Evolutionary conservation across 1,140 invertebrate species (phyloP).

Genomic region (Protaetia brevitarsis): DNA sequence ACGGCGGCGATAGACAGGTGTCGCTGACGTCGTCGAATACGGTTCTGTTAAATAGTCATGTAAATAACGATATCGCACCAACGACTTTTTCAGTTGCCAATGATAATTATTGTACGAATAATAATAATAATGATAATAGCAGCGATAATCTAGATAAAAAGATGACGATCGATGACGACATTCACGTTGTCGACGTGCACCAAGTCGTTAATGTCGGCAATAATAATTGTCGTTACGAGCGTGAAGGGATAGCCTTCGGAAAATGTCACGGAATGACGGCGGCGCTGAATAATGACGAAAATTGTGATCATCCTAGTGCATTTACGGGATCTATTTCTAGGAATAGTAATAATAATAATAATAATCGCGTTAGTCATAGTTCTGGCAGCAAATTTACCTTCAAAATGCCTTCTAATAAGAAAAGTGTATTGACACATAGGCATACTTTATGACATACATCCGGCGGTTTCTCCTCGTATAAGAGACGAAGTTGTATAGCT

Average conservation of each 20-base stretch:
- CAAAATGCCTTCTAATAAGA: slow-evolving; percentile 28
- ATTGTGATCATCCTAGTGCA: slow-evolving; percentile 8
- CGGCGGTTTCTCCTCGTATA: not conserved
- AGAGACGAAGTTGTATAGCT: too few species aligned
- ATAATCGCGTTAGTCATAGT: too few species aligned
- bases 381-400: slow-evolving; percentile 15
- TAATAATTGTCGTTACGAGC: too few species aligned
- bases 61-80: not conserved
- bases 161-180: not conserved
- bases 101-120: not conserved
- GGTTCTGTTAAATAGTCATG: too few species aligned
- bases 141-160: not conserved
- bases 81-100: not conserved
- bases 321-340: not conserved
- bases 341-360: not conserved
- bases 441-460: slow-evolving; percentile 47
- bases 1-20: slow-evolving; percentile 1
- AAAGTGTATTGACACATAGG: slow-evolving; percentile 45
- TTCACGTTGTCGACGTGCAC: slow-evolving; percentile 20
- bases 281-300: not conserved
- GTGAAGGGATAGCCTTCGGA: not conserved
- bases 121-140: not conserved
- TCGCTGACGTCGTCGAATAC: too few species aligned
- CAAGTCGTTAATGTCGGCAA: too few species aligned
- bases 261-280: not conserved